Conservation (phyloP, 2,797 vertebrate species). For the Hozukius guyotensis region DNA sequence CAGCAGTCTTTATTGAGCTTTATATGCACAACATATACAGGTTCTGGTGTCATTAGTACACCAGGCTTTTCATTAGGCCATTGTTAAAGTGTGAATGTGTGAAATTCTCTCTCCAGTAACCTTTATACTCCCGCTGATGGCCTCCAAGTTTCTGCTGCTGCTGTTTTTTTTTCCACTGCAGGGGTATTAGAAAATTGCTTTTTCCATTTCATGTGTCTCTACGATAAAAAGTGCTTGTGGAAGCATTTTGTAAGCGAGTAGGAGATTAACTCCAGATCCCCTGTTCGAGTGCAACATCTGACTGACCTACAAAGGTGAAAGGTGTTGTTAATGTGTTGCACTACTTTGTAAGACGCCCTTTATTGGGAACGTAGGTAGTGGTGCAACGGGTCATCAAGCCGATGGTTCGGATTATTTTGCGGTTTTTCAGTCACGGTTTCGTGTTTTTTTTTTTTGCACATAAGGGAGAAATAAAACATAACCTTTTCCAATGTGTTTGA, state of each 20-base stretch:
- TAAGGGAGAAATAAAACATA: too few species aligned
- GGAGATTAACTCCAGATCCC: constrained; percentile 54
- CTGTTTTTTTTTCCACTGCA: constrained; percentile 31
- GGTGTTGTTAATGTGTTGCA: constrained; percentile 11
- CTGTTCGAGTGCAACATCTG: constrained; percentile 6
- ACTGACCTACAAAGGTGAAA: constrained; percentile 29
- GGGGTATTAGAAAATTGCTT: constrained; percentile 59
- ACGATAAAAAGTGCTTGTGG: constrained; percentile 57
- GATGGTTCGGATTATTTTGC: too few species aligned
- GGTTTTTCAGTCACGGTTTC: fast-evolving
- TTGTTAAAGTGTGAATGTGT: constrained; percentile 41
- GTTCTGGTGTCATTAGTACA: constrained; percentile 22
- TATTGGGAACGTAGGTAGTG: not conserved
- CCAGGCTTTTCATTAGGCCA: constrained; percentile 42
- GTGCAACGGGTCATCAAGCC: too few species aligned
- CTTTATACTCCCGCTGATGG: constrained; percentile 50
- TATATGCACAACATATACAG: not conserved
- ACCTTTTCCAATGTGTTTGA: too few species aligned
- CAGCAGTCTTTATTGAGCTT: constrained; percentile 17
- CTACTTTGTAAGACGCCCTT: not conserved
- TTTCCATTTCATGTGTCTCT: constrained; percentile 49
- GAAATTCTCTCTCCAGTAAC: constrained; percentile 39
- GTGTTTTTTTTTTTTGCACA: too few species aligned
- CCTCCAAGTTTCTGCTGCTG: constrained; percentile 35
- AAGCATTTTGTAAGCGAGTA: constrained; percentile 56